Percentiles rank a stretch among this genome's conserved stretches.
Evolutionary conservation across 2,797 vertebrate species (phyloP).

Genomic region (Schizopygopsis malacanthus): DNA sequence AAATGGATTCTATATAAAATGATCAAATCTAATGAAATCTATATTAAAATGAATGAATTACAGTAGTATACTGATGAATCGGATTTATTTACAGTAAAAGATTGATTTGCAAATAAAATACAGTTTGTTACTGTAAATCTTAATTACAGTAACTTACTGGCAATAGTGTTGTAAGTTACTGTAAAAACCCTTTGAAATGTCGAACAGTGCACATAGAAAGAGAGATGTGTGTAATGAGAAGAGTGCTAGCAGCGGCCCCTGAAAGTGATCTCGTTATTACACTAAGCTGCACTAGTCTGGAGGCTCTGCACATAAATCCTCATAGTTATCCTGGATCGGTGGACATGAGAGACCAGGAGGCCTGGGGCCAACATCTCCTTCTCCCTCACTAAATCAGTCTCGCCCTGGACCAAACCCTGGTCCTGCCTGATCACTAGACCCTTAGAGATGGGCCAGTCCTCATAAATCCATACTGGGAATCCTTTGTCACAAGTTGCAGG

Average conservation of each 20-base stretch:
- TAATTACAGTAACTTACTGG: too few species aligned
- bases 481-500: conserved; percentile 45
- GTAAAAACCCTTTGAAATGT: too few species aligned
- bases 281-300: conserved; percentile 55
- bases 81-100: too few species aligned
- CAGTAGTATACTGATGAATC: too few species aligned
- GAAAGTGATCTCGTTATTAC: conserved; percentile 62
- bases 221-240: conserved; percentile 28
- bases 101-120: too few species aligned
- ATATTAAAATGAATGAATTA: too few species aligned
- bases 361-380: conserved; percentile 48
- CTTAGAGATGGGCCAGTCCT: conserved; percentile 40
- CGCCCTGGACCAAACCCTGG: conserved; percentile 40
- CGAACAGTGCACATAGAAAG: background rate
- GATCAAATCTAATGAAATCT: too few species aligned
- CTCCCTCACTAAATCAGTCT: conserved; percentile 56
- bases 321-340: conserved; percentile 59
- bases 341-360: conserved; percentile 54
- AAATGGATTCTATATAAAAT: too few species aligned
- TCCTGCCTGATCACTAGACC: conserved; percentile 47
- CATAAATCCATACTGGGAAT: conserved; percentile 48
- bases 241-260: conserved; percentile 50
- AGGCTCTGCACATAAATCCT: conserved; percentile 62
- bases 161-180: too few species aligned
- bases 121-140: too few species aligned